These are phyloP conservation scores for Bombus pyrosoma DNA, from an alignment of 1,140 invertebrate species.

Conservation along the genomic window DNA sequence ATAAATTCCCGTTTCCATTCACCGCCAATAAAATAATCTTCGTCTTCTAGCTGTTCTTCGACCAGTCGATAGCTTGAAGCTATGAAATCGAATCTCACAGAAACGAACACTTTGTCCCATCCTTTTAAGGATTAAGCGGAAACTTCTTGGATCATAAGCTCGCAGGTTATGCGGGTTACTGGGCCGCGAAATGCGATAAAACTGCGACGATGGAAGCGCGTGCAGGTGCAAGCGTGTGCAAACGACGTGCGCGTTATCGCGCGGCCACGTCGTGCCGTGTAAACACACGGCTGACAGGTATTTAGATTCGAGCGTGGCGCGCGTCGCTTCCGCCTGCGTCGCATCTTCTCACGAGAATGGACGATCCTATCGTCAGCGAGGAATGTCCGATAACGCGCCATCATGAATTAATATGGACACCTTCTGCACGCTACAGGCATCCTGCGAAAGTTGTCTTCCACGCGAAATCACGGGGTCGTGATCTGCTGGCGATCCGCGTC, in stretches of 20 bases:
- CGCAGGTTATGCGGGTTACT: constrained; percentile 76
- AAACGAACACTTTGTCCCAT: background rate
- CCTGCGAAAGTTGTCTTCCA: background rate
- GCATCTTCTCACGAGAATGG: constrained; percentile 63
- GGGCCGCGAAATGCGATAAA: constrained; percentile 67
- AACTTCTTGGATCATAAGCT: constrained; percentile 69
- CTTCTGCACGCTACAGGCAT: background rate
- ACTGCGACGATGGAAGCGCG: constrained; percentile 52
- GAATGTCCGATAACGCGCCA: constrained; percentile 34
- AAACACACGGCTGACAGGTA: constrained; percentile 56
- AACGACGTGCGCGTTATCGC: constrained; percentile 60
- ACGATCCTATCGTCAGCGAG: constrained; percentile 55
- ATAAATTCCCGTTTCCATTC: background rate
- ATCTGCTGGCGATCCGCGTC: background rate
- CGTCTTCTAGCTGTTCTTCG: background rate
- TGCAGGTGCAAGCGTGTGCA: constrained; percentile 43
- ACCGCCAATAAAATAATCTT: background rate
- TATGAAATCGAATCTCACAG: background rate
- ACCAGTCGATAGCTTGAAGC: background rate
- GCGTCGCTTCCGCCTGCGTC: constrained; percentile 59
- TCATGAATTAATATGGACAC: background rate
- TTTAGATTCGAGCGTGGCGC: constrained; percentile 61
- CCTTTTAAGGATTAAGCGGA: constrained; percentile 40
- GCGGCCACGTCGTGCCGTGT: constrained; percentile 27
- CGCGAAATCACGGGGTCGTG: background rate